Base-by-base conservation (phyloP, 2,113 vertebrate species). In the Microcebus jonahi region DNA sequence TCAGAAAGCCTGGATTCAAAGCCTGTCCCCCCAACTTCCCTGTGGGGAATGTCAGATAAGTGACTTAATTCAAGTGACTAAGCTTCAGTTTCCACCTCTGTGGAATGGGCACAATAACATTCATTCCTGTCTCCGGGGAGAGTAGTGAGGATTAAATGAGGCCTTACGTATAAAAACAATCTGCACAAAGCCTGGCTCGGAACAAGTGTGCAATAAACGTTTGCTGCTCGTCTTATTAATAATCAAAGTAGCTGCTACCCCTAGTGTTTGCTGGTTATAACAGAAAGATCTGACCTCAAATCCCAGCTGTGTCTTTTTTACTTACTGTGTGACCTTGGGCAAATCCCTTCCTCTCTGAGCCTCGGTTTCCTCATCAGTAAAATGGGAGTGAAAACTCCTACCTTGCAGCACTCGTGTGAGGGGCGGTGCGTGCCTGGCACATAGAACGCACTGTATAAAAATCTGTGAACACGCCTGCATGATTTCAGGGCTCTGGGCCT, bases 361-460 rank as follows among this genome's bases (percentile, higher is more conserved):
- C 39, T 93, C 80, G 8, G 68, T 59, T 81, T 91, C 21, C 59
- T 81, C 68, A 8, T 21, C 63, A 53, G 39, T n/a, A 63, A 89
- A 91, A 88, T 36, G 20, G n/a, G 34, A 36, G 80, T 50, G n/a
- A 55, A 82, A 94, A 67, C 23, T 21, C 12, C 27, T 77, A 11
- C 9, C 45, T 18, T 31, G 34, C 20, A 67, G 29, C 20, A 42
- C 14, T 25, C 61, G 20, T 20, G 15, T 8, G 61, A 81, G 25
- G 13, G 10, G 76, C 27, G 65, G 13, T 20, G 6, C 0, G 0
- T 12, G 50, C 18, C 59, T 42, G 73, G 36, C 21, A 3, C 0
- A 0, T n/a, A 20, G n/a, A 70, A 91, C 34, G 23, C 23, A 15
- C 27, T 6, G 25, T 8, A 18, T 61, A 39, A 68, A 59, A 76